Conservation (phyloP, 2,797 vertebrate species). For the Phaenicophaeus curvirostris region DNA sequence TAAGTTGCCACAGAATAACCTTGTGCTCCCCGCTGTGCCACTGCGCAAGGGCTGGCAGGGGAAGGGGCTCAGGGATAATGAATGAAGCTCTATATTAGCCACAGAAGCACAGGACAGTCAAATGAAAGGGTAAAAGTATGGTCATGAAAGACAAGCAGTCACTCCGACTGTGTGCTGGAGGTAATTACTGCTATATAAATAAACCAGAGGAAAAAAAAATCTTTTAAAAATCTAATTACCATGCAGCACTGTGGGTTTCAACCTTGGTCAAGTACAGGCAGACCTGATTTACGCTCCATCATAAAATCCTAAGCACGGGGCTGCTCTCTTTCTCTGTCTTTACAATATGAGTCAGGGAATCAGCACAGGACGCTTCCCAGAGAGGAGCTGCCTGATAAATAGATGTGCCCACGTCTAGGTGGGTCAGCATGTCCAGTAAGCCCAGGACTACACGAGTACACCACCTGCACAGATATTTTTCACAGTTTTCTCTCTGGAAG, state of each 20-base stretch:
- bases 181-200: conserved; percentile 78
- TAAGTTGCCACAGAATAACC: conserved; percentile 50
- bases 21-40: conserved; percentile 49
- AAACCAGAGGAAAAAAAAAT: conserved; percentile 71
- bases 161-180: conserved; percentile 60
- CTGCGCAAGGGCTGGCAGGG: conserved; percentile 53
- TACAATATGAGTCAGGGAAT: conserved; percentile 59
- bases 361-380: background rate
- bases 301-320: conserved; percentile 59
- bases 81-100: conserved; percentile 59
- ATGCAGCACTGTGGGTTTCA: conserved; percentile 71
- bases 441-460: background rate
- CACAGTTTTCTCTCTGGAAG: background rate
- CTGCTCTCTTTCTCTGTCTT: conserved; percentile 21
- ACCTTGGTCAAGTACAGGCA: conserved; percentile 75
- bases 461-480: background rate
- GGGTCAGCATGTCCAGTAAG: conserved; percentile 10
- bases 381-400: conserved; percentile 19
- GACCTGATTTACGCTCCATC: conserved; percentile 67
- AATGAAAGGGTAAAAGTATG: conserved; percentile 64
- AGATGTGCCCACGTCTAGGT: background rate
- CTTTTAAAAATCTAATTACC: conserved; percentile 77
- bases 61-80: conserved; percentile 43
- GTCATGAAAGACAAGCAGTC: conserved; percentile 69
- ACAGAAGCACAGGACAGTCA: conserved; percentile 65